Percentiles rank a stretch among this genome's conserved stretches.
phyloP scores from a whole-genome alignment of 1,140 invertebrate genomes.

The Melipona quadrifasciata region DNA sequence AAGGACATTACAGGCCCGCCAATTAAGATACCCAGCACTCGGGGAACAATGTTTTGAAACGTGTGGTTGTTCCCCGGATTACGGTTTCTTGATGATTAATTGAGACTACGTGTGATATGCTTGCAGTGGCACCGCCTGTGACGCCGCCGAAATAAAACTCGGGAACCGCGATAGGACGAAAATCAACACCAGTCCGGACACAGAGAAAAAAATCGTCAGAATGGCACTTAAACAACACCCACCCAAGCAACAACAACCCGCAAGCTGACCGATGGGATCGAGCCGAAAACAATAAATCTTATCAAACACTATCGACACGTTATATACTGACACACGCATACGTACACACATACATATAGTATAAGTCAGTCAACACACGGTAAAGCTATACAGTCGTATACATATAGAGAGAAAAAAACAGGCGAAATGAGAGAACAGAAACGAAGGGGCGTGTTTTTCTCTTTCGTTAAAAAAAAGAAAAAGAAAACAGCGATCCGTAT shows the following conservation, averaged over 20 bases:
- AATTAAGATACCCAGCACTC: background rate
- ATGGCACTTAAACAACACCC: conserved; percentile 56
- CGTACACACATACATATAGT: background rate
- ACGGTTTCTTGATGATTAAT: conserved; percentile 25
- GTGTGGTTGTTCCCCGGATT: background rate
- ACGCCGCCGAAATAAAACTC: conserved; percentile 61
- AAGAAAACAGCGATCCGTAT: background rate
- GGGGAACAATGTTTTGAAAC: background rate
- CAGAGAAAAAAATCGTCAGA: conserved; percentile 53
- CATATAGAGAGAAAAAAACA: background rate
- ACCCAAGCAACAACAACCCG: conserved; percentile 46
- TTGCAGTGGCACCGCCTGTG: conserved; percentile 71
- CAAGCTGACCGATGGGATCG: conserved; percentile 62
- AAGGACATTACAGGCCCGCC: background rate
- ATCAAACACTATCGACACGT: conserved; percentile 19
- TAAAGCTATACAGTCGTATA: background rate
- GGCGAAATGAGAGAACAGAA: background rate
- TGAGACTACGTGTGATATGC: conserved; percentile 59
- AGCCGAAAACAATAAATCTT: conserved; percentile 36
- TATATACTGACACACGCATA: background rate
- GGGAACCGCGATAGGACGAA: conserved; percentile 49
- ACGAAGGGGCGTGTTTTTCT: conserved; percentile 5
- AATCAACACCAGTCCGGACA: conserved; percentile 58
- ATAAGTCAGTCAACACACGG: background rate
- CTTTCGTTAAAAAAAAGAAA: background rate